These are phyloP conservation scores for Pangasius djambal DNA, from an alignment of 2,797 vertebrate species.

Conservation along the genomic window DNA sequence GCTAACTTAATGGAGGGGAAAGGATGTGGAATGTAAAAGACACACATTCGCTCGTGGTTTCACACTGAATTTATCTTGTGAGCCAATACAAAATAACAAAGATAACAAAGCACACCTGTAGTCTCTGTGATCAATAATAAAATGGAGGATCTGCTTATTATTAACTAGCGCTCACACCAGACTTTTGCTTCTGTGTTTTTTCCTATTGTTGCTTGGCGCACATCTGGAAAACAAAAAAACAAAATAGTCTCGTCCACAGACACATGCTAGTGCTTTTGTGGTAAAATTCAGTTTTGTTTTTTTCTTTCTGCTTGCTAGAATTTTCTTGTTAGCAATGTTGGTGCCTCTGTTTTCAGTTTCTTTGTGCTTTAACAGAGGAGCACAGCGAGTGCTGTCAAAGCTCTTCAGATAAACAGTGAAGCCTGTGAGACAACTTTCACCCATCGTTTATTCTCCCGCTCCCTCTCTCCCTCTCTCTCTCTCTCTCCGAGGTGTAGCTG, in stretches of 20 bases:
- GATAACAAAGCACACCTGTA: not conserved
- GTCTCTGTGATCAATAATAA: not conserved
- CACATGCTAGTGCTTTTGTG: not conserved
- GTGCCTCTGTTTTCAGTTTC: not conserved
- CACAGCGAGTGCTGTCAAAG: not conserved
- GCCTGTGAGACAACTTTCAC: not conserved
- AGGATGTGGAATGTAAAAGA: not conserved
- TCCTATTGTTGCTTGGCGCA: not conserved
- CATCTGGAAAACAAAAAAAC: not conserved
- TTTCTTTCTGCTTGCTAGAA: not conserved
- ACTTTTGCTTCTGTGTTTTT: not conserved
- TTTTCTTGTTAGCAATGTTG: not conserved
- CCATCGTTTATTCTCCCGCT: not conserved
- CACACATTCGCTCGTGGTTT: not conserved
- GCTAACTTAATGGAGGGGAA: not conserved
- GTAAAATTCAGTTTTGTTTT: not conserved
- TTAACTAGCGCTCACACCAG: not conserved
- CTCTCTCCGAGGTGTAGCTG: not conserved
- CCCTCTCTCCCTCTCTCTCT: not conserved
- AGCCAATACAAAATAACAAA: not conserved
- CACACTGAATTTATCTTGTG: not conserved
- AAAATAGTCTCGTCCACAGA: not conserved
- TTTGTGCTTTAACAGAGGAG: not conserved
- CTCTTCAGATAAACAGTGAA: slow-evolving; percentile 10
- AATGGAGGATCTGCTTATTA: not conserved